phyloP scores from a whole-genome alignment of 2,888 invertebrate genomes.

The Falcaria lacertinaria region DNA sequence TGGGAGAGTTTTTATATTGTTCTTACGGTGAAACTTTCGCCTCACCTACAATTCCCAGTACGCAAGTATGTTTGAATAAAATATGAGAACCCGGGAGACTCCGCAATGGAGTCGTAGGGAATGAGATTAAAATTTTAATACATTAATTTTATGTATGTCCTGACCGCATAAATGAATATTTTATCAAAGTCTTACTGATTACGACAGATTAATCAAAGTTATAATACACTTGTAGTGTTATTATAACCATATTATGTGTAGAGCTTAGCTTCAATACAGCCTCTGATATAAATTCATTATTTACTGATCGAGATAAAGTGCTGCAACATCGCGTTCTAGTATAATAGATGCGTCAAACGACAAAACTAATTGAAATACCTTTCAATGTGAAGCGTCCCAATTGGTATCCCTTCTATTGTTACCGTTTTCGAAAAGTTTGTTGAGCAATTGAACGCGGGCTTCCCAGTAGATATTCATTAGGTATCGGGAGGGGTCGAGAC shows the following conservation, averaged over 20 bases:
- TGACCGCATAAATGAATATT: not conserved
- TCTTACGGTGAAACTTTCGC: conserved; percentile 28
- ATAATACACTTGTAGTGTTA: too few species aligned
- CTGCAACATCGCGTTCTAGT: not conserved
- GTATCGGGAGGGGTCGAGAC: not conserved
- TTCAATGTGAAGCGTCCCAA: conserved; percentile 12
- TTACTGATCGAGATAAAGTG: not conserved
- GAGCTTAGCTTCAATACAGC: too few species aligned
- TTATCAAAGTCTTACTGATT: too few species aligned
- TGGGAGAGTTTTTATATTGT: conserved; percentile 28
- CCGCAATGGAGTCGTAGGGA: conserved; percentile 24
- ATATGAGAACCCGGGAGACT: conserved; percentile 30
- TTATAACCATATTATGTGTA: too few species aligned
- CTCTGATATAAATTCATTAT: too few species aligned
- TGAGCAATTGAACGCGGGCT: conserved; percentile 14
- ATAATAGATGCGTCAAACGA: not conserved
- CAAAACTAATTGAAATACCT: conserved; percentile 12
- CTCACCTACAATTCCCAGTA: conserved; percentile 31
- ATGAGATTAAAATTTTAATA: conserved; percentile 11
- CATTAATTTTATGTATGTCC: not conserved
- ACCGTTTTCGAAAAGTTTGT: conserved; percentile 18
- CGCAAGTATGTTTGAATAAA: conserved; percentile 40
- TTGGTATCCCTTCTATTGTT: conserved; percentile 20
- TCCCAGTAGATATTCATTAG: conserved; percentile 3
- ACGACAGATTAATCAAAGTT: too few species aligned